Conservation (phyloP, 2,797 vertebrate genomes). For the Odontamblyopus lacepedii region DNA sequence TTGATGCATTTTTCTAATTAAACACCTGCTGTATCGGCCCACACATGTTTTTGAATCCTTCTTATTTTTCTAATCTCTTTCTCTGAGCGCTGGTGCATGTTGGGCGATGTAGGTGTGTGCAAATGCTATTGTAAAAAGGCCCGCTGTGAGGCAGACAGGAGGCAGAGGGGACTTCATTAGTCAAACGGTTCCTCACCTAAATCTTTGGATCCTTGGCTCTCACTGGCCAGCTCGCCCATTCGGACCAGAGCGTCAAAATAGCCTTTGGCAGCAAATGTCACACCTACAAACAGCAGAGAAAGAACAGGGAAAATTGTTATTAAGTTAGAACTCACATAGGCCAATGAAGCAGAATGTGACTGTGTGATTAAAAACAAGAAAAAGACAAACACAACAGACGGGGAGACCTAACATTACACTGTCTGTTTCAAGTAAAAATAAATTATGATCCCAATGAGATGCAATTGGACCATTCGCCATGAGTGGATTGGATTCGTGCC, state of each 20-base stretch:
- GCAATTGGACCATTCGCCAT: no score
- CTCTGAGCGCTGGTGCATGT: not conserved
- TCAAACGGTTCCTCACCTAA: constrained; percentile 84
- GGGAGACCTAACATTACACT: no score
- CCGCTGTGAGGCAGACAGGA: not conserved
- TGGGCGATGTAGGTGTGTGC: constrained; percentile 13
- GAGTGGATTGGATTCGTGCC: no score
- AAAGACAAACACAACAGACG: no score
- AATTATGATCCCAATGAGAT: no score
- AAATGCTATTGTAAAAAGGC: constrained; percentile 3
- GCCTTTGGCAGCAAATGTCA: constrained; percentile 97
- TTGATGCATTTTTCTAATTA: constrained; percentile 23
- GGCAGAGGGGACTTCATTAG: not conserved
- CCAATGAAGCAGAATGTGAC: not conserved
- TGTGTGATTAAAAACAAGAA: no score
- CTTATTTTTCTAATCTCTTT: constrained; percentile 8
- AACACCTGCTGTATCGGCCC: constrained; percentile 27
- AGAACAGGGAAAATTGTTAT: not conserved
- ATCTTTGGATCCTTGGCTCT: constrained; percentile 98
- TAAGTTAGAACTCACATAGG: not conserved
- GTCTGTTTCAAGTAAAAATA: no score
- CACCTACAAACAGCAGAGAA: constrained; percentile 75
- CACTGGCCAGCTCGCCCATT: constrained; percentile 98
- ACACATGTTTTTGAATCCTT: constrained; percentile 14
- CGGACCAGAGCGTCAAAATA: constrained; percentile 98